Conservation (phyloP, 37 sponge, comb jelly and placozoan genomes). For the Crambe crambe region DNA sequence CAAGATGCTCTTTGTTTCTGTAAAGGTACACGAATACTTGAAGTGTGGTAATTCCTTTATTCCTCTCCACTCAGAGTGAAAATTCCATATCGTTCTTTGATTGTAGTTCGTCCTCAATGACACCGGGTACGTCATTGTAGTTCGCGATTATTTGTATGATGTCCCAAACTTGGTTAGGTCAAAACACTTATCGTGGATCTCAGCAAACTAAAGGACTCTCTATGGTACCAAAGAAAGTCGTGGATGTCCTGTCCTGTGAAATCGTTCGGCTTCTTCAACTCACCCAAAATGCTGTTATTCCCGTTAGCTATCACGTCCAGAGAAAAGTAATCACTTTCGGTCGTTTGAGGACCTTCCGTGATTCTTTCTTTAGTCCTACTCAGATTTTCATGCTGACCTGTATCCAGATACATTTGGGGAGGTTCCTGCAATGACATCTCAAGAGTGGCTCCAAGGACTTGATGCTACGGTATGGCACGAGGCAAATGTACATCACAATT, state of each 20-base stretch:
- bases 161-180: constrained; percentile 48
- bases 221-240: constrained; percentile 80
- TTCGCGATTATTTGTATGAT: no score
- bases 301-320: constrained; percentile 75
- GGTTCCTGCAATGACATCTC: constrained; percentile 63
- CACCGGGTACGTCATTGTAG: neutral
- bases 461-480: neutral
- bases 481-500: no score
- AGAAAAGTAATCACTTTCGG: constrained; percentile 60
- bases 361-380: constrained; percentile 39
- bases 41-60: neutral
- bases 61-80: neutral
- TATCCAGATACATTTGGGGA: constrained; percentile 78
- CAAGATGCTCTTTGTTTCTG: constrained; percentile 68
- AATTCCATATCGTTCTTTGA: neutral
- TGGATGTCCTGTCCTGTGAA: constrained; percentile 84
- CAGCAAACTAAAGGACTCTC: constrained; percentile 63
- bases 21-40: constrained; percentile 51
- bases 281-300: constrained; percentile 72
- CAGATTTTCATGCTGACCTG: constrained; percentile 87
- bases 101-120: neutral
- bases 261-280: constrained; percentile 75
- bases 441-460: constrained; percentile 74
- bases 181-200: constrained; percentile 38
- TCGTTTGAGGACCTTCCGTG: neutral